These are phyloP conservation scores for Endomychus coccineus DNA, from an alignment of 2,888 invertebrate genomes.

Conservation along the genomic window DNA sequence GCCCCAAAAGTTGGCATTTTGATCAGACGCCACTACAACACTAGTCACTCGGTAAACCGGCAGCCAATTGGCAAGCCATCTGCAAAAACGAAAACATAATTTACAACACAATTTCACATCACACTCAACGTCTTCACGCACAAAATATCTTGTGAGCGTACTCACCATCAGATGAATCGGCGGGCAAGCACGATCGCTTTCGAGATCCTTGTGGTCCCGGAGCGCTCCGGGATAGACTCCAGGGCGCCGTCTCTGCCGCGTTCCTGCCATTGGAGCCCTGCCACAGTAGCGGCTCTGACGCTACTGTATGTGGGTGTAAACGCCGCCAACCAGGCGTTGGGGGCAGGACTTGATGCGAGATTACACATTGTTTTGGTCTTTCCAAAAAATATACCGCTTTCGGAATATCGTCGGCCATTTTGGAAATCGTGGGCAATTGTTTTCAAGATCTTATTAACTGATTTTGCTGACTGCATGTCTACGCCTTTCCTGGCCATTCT, in stretches of 20 bases:
- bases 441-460: slow-evolving; percentile 44
- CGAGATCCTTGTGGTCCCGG: neutral
- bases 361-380: slow-evolving; percentile 38
- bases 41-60: slow-evolving; percentile 19
- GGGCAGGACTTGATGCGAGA: slow-evolving; percentile 27
- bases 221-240: slow-evolving; percentile 32
- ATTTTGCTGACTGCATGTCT: slow-evolving; percentile 34
- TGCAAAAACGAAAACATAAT: slow-evolving; percentile 18
- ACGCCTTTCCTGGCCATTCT: neutral
- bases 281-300: slow-evolving; percentile 35
- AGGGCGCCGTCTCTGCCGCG: slow-evolving; percentile 50
- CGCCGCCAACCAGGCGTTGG: slow-evolving; percentile 24
- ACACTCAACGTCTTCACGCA: neutral
- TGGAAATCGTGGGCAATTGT: slow-evolving; percentile 41
- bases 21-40: too few species aligned
- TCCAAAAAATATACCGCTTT: neutral
- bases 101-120: neutral
- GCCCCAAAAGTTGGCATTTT: too few species aligned
- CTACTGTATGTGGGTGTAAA: slow-evolving; percentile 33
- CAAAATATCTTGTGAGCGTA: neutral
- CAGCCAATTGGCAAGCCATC: slow-evolving; percentile 18
- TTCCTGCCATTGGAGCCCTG: slow-evolving; percentile 45
- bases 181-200: neutral
- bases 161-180: neutral
- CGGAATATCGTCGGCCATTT: slow-evolving; percentile 40